These are phyloP conservation scores for Stomorhina lunata DNA, from an alignment of 2,888 invertebrate genomes.

Conservation along the genomic window DNA sequence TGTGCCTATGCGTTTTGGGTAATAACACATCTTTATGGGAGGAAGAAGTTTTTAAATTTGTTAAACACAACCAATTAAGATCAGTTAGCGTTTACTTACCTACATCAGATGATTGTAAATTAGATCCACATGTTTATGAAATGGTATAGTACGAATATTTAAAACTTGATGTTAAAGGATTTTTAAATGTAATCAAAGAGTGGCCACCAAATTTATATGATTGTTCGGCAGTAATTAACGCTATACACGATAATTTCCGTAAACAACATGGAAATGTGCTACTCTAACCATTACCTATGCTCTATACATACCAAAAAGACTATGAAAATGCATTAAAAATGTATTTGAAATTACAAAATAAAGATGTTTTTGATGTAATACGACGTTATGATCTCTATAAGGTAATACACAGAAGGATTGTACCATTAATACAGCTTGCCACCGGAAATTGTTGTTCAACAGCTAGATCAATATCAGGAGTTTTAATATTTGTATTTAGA, in stretches of 20 bases:
- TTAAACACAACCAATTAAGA: slow-evolving; percentile 89
- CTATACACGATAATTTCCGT: slow-evolving; percentile 90
- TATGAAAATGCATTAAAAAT: slow-evolving; percentile 95
- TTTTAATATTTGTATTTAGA: slow-evolving; percentile 93
- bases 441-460: slow-evolving; percentile 89
- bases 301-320: slow-evolving; percentile 92
- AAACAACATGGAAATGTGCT: slow-evolving; percentile 87
- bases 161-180: slow-evolving; percentile 89
- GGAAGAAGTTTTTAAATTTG: slow-evolving; percentile 94
- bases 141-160: slow-evolving; percentile 96
- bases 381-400: slow-evolving; percentile 90
- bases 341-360: slow-evolving; percentile 93
- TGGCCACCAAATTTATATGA: slow-evolving; percentile 93
- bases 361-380: slow-evolving; percentile 94
- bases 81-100: slow-evolving; percentile 91
- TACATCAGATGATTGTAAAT: slow-evolving; percentile 84
- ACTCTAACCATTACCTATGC: slow-evolving; percentile 92
- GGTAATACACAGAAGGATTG: slow-evolving; percentile 91
- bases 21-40: slow-evolving; percentile 94
- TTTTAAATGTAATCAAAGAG: slow-evolving; percentile 90
- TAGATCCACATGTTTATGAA: slow-evolving; percentile 94
- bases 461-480: slow-evolving; percentile 86
- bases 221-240: slow-evolving; percentile 90
- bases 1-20: slow-evolving; percentile 91
- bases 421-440: slow-evolving; percentile 93